Evolutionary conservation across 35 echinoderm and acorn worm genomes (phyloP), one percentile per base, ranked within the genome.

Genomic region (Diadema setosum): DNA sequence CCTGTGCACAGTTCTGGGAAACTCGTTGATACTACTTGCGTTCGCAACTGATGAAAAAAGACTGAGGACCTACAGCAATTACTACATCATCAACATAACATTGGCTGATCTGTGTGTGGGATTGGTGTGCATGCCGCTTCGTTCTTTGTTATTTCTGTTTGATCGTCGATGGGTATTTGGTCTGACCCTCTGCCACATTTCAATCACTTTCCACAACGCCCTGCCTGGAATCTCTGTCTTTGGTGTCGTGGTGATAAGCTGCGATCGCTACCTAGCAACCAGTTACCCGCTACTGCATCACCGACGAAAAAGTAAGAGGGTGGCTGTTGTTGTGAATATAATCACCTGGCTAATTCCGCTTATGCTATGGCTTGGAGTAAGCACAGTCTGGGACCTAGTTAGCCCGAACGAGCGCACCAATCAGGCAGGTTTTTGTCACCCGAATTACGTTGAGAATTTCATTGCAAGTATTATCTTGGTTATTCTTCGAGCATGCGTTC

Each of bases 21-120:
- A 86, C 26, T 32, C 52, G 1, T 49, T 86, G 21, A 65, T 70
- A 12, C 84, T 86, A 7, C 25, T 11, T 30, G 58, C 84, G 39
- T 86, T 86, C 61, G 11, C 17, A 7, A 17, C 23, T 39, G n/a
- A n/a, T n/a, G 84, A 86, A 41, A 70, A 69, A 24, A 65, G 49
- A 41, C 45, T 86, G 37, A 58, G 84, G 4, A 86, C 58, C 33
- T 86, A 86, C 39, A 29, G 17, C 36, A 86, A 86, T 63, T 65
- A 67, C 8, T 86, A 67, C 61, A 86, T 86, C 59, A 69, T 86
- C 16, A 86, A 86, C 58, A 60, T 86, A 18, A 67, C 57, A 20
- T 42, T 86, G 35, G 26, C 84, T 12, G 84, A 86, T 45, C 35
- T 86, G 17, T 65, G 58, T 9, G 59, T 86, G 3, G 84, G 84